Conservation (phyloP, 1,140 invertebrate species). For the Phortica variegata region DNA sequence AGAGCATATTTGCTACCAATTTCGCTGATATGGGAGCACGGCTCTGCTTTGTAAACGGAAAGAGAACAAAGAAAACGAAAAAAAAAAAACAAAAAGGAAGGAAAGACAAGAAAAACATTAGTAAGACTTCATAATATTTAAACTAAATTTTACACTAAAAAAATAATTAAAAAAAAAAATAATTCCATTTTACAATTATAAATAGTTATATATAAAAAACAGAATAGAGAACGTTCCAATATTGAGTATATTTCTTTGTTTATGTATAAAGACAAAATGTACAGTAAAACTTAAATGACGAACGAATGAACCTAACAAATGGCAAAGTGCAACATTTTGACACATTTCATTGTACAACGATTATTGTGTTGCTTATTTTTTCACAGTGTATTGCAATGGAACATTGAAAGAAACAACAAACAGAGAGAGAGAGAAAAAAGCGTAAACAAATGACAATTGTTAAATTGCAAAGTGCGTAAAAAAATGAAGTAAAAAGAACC, state of each 20-base stretch:
- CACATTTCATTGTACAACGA: no score
- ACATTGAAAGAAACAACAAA: background rate
- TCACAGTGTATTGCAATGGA: no score
- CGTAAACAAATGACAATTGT: constrained; percentile 18
- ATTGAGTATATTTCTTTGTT: constrained; percentile 11
- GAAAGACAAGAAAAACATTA: constrained; percentile 15
- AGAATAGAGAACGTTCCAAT: constrained; percentile 33
- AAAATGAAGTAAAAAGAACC: no score
- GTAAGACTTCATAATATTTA: constrained; percentile 14
- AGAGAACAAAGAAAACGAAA: constrained; percentile 9
- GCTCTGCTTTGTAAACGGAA: constrained; percentile 67
- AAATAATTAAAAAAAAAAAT: constrained; percentile 11
- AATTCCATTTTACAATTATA: constrained; percentile 11
- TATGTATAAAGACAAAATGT: constrained; percentile 24
- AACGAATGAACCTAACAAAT: constrained; percentile 6
- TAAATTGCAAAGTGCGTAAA: no score
- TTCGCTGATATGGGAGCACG: constrained; percentile 98
- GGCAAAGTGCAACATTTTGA: no score
- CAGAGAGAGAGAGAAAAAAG: constrained; percentile 1
- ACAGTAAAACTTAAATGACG: constrained; percentile 16
- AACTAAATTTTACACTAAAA: constrained; percentile 25
- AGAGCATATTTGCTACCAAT: constrained; percentile 97
- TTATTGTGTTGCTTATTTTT: no score
- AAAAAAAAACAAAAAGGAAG: constrained; percentile 35
- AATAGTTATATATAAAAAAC: constrained; percentile 22